phyloP scores from a whole-genome alignment of 2,888 invertebrate species.

The Aricia artaxerxes region DNA sequence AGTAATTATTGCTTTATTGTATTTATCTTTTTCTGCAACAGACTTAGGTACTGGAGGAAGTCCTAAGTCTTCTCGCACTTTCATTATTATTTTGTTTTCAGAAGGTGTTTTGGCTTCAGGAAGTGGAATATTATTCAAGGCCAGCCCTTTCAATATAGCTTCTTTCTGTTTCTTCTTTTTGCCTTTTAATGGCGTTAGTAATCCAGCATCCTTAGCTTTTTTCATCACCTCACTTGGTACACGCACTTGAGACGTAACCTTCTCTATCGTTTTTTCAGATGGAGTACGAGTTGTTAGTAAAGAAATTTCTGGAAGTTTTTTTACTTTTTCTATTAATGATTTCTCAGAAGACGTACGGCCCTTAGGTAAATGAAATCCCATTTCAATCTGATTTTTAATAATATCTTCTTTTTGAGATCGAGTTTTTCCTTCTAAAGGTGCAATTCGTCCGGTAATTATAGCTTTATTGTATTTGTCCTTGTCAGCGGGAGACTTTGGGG shows the following conservation, averaged over 20 bases:
- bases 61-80: constrained; percentile 37
- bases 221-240: constrained; percentile 30
- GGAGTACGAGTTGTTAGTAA: not conserved
- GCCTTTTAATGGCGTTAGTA: constrained; percentile 39
- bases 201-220: constrained; percentile 32
- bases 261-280: not conserved
- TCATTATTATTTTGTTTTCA: constrained; percentile 36
- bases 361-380: constrained; percentile 37
- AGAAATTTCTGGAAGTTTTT: constrained; percentile 35
- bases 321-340: constrained; percentile 37
- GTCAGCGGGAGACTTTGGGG: constrained; percentile 42
- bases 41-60: constrained; percentile 38
- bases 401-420: constrained; percentile 43
- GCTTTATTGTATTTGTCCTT: constrained; percentile 48
- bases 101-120: constrained; percentile 40
- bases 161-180: constrained; percentile 41
- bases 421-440: constrained; percentile 50
- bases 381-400: constrained; percentile 35
- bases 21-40: constrained; percentile 3
- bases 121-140: constrained; percentile 39
- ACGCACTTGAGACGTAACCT: constrained; percentile 37
- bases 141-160: constrained; percentile 40
- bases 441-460: constrained; percentile 45
- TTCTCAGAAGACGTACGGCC: constrained; percentile 39
- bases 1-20: constrained; percentile 15